Conservation (phyloP, 2,888 invertebrate genomes). For the Pediacus dermestoides region DNA sequence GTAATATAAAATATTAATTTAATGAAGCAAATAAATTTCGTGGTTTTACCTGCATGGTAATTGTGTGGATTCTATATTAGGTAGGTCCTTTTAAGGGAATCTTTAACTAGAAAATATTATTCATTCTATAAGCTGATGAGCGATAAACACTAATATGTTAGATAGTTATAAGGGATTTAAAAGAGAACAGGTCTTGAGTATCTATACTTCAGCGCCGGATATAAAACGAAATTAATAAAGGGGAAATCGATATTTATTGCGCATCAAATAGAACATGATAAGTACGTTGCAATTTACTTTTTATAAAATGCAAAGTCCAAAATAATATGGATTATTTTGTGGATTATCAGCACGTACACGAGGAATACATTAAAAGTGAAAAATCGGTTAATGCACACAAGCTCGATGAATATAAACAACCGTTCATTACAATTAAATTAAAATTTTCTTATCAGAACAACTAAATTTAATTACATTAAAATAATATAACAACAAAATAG, state of each 20-base stretch:
- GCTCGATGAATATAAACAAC: constrained; percentile 2
- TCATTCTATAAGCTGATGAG: constrained; percentile 5
- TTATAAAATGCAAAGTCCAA: constrained; percentile 3
- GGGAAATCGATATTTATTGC: constrained; percentile 2
- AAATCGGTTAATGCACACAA: background rate
- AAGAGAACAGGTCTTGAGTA: background rate
- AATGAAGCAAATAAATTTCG: too few species aligned
- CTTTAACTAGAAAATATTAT: constrained; percentile 2
- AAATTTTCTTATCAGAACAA: background rate
- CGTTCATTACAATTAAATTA: constrained; percentile 3
- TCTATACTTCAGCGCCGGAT: background rate
- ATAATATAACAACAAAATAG: constrained; percentile 2
- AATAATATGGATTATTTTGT: constrained; percentile 2
- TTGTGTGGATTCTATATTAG: too few species aligned
- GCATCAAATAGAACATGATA: constrained; percentile 1
- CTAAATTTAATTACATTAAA: constrained; percentile 5
- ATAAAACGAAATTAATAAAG: background rate
- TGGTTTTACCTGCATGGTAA: too few species aligned
- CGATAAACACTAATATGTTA: background rate
- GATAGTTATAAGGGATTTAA: background rate
- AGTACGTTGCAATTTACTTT: constrained; percentile 1
- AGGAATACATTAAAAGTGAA: background rate
- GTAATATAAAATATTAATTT: too few species aligned
- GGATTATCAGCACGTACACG: constrained; percentile 3
- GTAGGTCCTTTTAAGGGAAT: constrained; percentile 4